These are phyloP conservation scores for Coracopsis vasa DNA, from an alignment of 2,113 vertebrate genomes.

Conservation along the genomic window DNA sequence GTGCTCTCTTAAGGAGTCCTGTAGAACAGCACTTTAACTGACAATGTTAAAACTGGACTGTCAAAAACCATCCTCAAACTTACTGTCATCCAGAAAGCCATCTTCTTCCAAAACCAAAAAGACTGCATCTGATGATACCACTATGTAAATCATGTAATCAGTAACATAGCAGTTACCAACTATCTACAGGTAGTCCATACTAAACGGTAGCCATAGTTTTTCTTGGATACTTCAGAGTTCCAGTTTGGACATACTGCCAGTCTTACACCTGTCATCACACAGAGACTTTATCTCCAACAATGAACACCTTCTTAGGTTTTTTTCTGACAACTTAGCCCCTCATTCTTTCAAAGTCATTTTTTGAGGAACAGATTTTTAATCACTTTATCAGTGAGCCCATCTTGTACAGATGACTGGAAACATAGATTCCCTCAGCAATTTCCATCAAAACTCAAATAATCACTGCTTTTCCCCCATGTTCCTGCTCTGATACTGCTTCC, in stretches of 20 bases:
- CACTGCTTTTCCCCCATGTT: not conserved
- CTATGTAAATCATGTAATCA: not conserved
- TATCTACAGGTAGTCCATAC: not conserved
- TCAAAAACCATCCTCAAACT: not conserved
- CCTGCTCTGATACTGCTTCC: not conserved
- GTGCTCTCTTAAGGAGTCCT: not conserved
- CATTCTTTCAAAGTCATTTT: not conserved
- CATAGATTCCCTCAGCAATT: not conserved
- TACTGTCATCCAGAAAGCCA: not conserved
- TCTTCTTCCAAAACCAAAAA: not conserved
- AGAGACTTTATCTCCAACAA: not conserved
- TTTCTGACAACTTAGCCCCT: not conserved
- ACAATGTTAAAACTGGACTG: not conserved
- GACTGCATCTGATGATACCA: not conserved
- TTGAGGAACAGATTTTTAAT: not conserved
- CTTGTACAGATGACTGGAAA: not conserved
- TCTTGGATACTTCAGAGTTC: not conserved
- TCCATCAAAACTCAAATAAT: not conserved
- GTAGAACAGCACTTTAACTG: not conserved
- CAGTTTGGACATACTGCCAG: not conserved
- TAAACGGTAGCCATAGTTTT: not conserved
- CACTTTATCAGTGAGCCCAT: not conserved
- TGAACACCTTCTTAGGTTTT: not conserved
- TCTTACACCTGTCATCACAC: not conserved
- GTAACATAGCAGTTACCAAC: not conserved